Evolutionary conservation across 2,797 vertebrate species (phyloP).

Genomic region (Meda fulgida): DNA sequence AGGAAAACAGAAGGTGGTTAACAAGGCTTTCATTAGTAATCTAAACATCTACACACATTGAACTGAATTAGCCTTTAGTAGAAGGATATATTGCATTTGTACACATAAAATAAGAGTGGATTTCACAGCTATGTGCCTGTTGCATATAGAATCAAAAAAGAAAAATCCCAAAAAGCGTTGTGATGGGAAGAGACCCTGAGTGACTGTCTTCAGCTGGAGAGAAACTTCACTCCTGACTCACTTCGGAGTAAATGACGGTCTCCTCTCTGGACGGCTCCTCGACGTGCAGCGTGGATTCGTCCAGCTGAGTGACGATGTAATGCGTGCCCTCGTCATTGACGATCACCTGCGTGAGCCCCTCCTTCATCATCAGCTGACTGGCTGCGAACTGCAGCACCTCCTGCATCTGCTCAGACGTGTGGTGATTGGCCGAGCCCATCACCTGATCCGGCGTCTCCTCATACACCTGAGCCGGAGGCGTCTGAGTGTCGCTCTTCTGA

Average conservation of each 20-base stretch:
- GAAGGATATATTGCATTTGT: background rate
- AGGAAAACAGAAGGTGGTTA: background rate
- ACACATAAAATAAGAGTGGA: background rate
- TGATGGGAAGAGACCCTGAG: constrained; percentile 10
- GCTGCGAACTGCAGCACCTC: constrained; percentile 93
- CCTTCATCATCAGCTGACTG: constrained; percentile 89
- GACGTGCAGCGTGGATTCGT: constrained; percentile 82
- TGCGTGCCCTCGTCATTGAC: constrained; percentile 94
- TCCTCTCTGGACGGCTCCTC: constrained; percentile 59
- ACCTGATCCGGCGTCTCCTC: constrained; percentile 76
- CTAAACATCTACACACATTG: background rate
- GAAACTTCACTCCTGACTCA: background rate
- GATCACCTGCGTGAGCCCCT: constrained; percentile 93
- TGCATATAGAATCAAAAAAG: background rate
- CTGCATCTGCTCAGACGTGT: constrained; percentile 83
- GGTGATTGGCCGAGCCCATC: constrained; percentile 69
- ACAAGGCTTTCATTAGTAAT: background rate
- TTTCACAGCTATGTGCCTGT: background rate
- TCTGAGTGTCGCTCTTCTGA: constrained; percentile 53
- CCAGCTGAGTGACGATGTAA: constrained; percentile 94
- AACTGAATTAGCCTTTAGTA: background rate
- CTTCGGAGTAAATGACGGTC: constrained; percentile 32
- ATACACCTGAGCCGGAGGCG: constrained; percentile 69
- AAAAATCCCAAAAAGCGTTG: background rate
- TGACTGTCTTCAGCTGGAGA: background rate